Evolutionary conservation across 2,113 vertebrate species (phyloP), one percentile per base, ranked within the genome.

Genomic region (Caracal caracal): DNA sequence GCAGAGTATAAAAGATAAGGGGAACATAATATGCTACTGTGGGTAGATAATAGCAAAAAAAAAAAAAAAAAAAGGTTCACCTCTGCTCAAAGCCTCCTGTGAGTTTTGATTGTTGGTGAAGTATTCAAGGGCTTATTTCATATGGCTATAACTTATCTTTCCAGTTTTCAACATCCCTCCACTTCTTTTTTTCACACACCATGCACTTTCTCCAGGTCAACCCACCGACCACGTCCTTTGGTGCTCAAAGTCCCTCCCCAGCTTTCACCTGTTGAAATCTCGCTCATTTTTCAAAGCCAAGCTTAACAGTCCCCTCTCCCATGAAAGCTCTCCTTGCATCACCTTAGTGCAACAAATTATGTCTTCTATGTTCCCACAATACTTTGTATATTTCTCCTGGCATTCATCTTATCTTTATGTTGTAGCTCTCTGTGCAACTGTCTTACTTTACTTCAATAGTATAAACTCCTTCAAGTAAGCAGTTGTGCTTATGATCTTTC

Each of bases 1-100:
- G 56, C 35, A 86, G 78, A 93, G 68, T 56, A 56, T 49, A 79
- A 71, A 90, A 73, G 85, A 94, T 94, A 97, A 93, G 81, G 2
- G 70, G 40, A 76, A 84, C 28, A 75, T 33, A 78, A 61, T 90
- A 68, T 1, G 2, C 61, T 15, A 22, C 63, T 70, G 73, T 78
- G 73, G 88, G 40, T 43, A 82, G 71, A 82, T 63, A 63, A 76
- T 10, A 66, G 59, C 51, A 65, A 33, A 68, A 26, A 26, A 11
- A 92, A 95, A 65, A 76, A 43, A 47, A 76, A 76, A 43, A 53
- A 53, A 53, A 63, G 16, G 9, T n/a, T 93, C 35, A 16, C 78
- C 35, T 73, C 40, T 68, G 47, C 13, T 94, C 70, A 16, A 33
- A 80, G 43, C 8, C 33, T 59, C n/a, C 4, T 4, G 0, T 70